These are phyloP conservation scores for Cuniculus paca DNA, from an alignment of 2,797 vertebrate genomes.

Conservation along the genomic window DNA sequence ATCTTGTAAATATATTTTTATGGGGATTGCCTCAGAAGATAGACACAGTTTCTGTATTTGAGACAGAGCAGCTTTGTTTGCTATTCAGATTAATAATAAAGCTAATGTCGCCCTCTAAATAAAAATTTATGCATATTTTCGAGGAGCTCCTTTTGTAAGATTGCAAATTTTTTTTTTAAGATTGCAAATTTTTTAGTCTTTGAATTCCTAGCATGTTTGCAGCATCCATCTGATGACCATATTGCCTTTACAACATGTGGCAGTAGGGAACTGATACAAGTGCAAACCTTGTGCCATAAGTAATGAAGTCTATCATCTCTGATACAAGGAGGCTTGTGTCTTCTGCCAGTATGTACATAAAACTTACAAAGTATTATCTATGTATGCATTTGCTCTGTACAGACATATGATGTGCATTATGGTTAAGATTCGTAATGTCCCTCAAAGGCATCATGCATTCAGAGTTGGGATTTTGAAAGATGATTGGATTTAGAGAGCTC, in stretches of 20 bases:
- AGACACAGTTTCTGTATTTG: background rate
- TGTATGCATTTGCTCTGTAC: background rate
- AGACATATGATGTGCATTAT: background rate
- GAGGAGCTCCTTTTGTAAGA: background rate
- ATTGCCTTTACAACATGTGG: background rate
- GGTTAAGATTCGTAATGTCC: background rate
- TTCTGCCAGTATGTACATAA: background rate
- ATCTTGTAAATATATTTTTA: background rate
- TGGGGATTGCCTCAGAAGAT: background rate
- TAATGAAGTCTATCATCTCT: background rate
- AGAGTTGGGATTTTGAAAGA: background rate
- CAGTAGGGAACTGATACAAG: background rate
- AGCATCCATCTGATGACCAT: background rate
- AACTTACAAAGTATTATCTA: background rate
- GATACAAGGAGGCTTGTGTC: background rate
- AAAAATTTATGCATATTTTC: background rate
- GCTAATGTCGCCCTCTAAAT: background rate
- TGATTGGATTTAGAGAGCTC: background rate
- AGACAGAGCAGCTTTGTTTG: conserved; percentile 12
- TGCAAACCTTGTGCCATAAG: fast-evolving
- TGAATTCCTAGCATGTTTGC: background rate
- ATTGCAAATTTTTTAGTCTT: background rate
- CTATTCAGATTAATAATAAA: background rate
- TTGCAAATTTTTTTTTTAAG: background rate
- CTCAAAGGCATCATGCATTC: background rate